Conservation (phyloP, 2,113 vertebrate species). For the Pseudonaja textilis region DNA sequence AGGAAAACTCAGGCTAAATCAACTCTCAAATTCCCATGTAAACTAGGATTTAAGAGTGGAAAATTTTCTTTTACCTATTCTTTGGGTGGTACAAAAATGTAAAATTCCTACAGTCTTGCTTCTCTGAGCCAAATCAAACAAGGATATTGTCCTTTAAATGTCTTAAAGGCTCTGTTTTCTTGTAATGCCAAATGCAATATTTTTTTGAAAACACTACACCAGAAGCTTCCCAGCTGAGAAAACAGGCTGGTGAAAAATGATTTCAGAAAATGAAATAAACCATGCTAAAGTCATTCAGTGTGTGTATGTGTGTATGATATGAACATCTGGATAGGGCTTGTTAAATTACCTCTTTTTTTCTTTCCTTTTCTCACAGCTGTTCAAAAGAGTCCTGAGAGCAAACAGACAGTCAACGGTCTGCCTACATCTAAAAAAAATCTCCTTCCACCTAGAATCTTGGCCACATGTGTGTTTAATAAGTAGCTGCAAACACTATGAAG, state of each 20-base stretch:
- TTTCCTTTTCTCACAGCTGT: slow-evolving; percentile 74
- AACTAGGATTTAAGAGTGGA: slow-evolving; percentile 65
- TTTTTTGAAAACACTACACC: slow-evolving; percentile 83
- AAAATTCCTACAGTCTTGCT: slow-evolving; percentile 71
- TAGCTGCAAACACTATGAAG: slow-evolving; percentile 61
- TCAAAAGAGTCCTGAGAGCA: slow-evolving; percentile 76
- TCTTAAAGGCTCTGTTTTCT: slow-evolving; percentile 79
- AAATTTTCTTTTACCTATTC: slow-evolving; percentile 74
- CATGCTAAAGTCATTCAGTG: slow-evolving; percentile 81
- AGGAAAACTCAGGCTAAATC: slow-evolving; percentile 39
- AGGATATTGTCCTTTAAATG: slow-evolving; percentile 80
- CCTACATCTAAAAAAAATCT: slow-evolving; percentile 57
- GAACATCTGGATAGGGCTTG: slow-evolving; percentile 80
- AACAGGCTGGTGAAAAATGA: slow-evolving; percentile 85
- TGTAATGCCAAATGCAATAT: slow-evolving; percentile 85
- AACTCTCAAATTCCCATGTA: slow-evolving; percentile 67
- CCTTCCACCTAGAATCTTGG: slow-evolving; percentile 70
- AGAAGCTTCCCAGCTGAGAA: slow-evolving; percentile 87
- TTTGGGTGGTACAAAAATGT: slow-evolving; percentile 73
- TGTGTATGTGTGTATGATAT: slow-evolving; percentile 70
- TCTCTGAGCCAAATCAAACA: slow-evolving; percentile 78
- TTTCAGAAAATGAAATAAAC: slow-evolving; percentile 85
- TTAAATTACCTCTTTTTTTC: slow-evolving; percentile 69
- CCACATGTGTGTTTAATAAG: slow-evolving; percentile 74
- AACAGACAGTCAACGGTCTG: slow-evolving; percentile 73